Percentiles rank a stretch among this genome's conserved stretches.
These are phyloP conservation scores for Rhodeus uyekii DNA, from an alignment of 2,797 vertebrate genomes.

Conservation along the genomic window DNA sequence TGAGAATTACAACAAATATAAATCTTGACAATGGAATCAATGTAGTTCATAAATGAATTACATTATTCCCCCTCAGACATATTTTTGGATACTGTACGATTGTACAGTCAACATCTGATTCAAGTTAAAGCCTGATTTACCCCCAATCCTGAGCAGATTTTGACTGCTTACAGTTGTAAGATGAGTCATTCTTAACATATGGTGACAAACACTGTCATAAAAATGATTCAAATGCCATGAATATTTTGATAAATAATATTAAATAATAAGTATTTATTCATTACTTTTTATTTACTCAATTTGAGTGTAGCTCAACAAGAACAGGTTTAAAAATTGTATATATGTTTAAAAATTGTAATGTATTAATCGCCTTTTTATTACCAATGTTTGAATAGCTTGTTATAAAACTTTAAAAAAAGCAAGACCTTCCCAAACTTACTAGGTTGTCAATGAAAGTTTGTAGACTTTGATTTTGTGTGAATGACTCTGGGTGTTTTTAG, in stretches of 20 bases:
- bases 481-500: too few species aligned
- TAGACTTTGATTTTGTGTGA: too few species aligned
- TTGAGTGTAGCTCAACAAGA: too few species aligned
- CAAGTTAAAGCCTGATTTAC: neutral
- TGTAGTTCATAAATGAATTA: constrained; percentile 29
- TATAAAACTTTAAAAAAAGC: too few species aligned
- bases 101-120: neutral
- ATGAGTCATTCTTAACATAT: neutral
- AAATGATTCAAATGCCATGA: neutral
- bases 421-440: too few species aligned
- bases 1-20: constrained; percentile 33
- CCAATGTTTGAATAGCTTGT: too few species aligned
- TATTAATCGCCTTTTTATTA: too few species aligned
- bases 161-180: neutral
- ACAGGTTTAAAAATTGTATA: too few species aligned
- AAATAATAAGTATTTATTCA: neutral
- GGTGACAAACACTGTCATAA: neutral
- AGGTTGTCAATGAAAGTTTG: too few species aligned
- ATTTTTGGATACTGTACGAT: neutral
- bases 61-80: constrained; percentile 14
- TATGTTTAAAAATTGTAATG: too few species aligned
- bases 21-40: constrained; percentile 35
- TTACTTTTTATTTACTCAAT: too few species aligned
- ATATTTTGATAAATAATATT: neutral
- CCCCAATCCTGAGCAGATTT: neutral